Percentiles rank a stretch among this genome's conserved stretches.
phyloP scores from a whole-genome alignment of 2,888 invertebrate species.

The Stenolophus ochropezus region DNA sequence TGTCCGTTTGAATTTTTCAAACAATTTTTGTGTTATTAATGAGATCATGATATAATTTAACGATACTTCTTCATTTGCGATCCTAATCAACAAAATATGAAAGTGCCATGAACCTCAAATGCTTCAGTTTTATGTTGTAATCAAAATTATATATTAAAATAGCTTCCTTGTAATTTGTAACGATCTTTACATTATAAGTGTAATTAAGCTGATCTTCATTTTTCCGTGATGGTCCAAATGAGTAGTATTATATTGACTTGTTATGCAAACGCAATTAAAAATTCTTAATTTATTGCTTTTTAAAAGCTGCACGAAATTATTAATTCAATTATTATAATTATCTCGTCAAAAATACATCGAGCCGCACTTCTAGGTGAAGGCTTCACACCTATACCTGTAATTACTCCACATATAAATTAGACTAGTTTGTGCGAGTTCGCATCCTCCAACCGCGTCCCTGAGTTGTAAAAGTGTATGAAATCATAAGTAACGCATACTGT shows the following conservation, averaged over 20 bases:
- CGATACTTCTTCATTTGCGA: not conserved
- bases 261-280: slow-evolving; percentile 31
- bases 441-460: slow-evolving; percentile 36
- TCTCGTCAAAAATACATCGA: slow-evolving; percentile 38
- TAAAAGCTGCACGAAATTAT: slow-evolving; percentile 32
- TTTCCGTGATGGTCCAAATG: slow-evolving; percentile 18
- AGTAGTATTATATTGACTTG: slow-evolving; percentile 16
- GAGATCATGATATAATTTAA: not conserved
- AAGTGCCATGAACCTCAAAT: slow-evolving; percentile 25
- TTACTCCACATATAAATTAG: slow-evolving; percentile 23
- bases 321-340: slow-evolving; percentile 45
- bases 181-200: slow-evolving; percentile 8
- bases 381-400: slow-evolving; percentile 24
- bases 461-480: slow-evolving; percentile 42
- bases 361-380: slow-evolving; percentile 18
- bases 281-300: slow-evolving; percentile 31
- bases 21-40: not conserved
- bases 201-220: slow-evolving; percentile 32
- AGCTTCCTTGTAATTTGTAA: slow-evolving; percentile 31
- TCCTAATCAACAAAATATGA: slow-evolving; percentile 4
- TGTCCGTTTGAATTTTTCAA: not conserved
- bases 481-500: slow-evolving; percentile 26
- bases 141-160: slow-evolving; percentile 24
- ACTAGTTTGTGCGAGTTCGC: slow-evolving; percentile 8
- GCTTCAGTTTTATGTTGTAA: slow-evolving; percentile 4